phyloP scores from a whole-genome alignment of 2,797 vertebrate genomes.

The Catharus ustulatus region DNA sequence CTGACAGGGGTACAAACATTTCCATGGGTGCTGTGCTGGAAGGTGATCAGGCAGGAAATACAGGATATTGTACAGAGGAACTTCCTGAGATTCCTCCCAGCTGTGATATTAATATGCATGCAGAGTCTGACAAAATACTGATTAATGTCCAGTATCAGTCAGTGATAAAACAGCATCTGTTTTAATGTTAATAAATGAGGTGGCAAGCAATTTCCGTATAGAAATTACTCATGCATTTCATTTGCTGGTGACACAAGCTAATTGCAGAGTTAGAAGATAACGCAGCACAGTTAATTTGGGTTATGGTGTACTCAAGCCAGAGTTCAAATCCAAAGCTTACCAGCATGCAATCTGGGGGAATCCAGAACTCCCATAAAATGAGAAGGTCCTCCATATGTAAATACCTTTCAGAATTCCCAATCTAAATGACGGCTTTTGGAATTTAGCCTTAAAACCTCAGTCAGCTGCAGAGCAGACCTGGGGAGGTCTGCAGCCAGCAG shows the following conservation, averaged over 20 bases:
- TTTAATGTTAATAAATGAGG: slow-evolving; percentile 74
- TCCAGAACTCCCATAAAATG: not conserved
- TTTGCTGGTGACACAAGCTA: slow-evolving; percentile 68
- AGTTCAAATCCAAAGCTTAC: slow-evolving; percentile 17
- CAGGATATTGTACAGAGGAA: slow-evolving; percentile 6
- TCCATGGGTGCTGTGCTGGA: not conserved
- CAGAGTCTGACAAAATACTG: slow-evolving; percentile 67
- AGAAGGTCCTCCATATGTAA: not conserved
- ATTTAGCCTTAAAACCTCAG: not conserved
- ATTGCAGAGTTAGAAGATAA: slow-evolving; percentile 68
- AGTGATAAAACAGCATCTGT: slow-evolving; percentile 74
- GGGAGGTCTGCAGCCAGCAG: not conserved
- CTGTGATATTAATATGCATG: slow-evolving; percentile 64
- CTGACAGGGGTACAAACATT: not conserved
- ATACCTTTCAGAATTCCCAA: not conserved
- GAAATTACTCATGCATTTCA: slow-evolving; percentile 74
- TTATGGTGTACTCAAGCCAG: slow-evolving; percentile 5
- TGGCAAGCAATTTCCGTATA: slow-evolving; percentile 67
- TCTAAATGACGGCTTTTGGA: not conserved
- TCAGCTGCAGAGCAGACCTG: not conserved
- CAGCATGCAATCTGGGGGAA: not conserved
- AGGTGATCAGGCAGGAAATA: not conserved
- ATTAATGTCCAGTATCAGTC: slow-evolving; percentile 75
- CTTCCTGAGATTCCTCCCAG: slow-evolving; percentile 24
- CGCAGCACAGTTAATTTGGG: slow-evolving; percentile 46